Conservation (phyloP, 2,888 invertebrate species). For the Caenorhabditis auriculariae region DNA sequence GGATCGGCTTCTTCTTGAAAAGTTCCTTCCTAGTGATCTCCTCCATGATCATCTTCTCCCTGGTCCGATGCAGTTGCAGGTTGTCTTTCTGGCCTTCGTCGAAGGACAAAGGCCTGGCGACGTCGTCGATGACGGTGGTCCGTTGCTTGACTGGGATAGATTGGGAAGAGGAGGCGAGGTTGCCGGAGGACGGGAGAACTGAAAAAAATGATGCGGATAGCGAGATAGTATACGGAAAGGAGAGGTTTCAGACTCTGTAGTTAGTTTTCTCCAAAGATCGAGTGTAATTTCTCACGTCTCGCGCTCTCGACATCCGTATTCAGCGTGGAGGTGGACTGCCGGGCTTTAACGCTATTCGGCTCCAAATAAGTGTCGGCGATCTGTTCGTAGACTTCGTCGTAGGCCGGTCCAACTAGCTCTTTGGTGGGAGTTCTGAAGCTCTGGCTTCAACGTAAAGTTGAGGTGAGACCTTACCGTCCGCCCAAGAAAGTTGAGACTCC, state of each 20-base stretch:
- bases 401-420: no score
- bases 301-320: no score
- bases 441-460: neutral
- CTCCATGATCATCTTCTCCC: slow-evolving; percentile 6
- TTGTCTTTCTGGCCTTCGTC: neutral
- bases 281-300: no score
- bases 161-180: no score
- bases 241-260: no score
- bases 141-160: slow-evolving; percentile 14
- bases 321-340: slow-evolving; percentile 21
- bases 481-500: slow-evolving; percentile 38
- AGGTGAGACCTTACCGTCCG: slow-evolving; percentile 1
- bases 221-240: no score
- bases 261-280: no score
- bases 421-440: slow-evolving; percentile 20
- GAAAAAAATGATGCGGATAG: no score
- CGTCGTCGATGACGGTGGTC: slow-evolving; percentile 30
- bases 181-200: no score
- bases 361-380: slow-evolving; percentile 40
- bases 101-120: slow-evolving; percentile 11
- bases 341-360: slow-evolving; percentile 29
- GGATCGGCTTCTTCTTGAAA: slow-evolving; percentile 10
- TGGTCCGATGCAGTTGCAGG: neutral
- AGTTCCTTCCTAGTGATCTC: slow-evolving; percentile 6
- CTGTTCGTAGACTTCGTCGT: slow-evolving; percentile 44